These are phyloP conservation scores for Troilus luridus DNA, from an alignment of 2,888 invertebrate species.

Conservation along the genomic window DNA sequence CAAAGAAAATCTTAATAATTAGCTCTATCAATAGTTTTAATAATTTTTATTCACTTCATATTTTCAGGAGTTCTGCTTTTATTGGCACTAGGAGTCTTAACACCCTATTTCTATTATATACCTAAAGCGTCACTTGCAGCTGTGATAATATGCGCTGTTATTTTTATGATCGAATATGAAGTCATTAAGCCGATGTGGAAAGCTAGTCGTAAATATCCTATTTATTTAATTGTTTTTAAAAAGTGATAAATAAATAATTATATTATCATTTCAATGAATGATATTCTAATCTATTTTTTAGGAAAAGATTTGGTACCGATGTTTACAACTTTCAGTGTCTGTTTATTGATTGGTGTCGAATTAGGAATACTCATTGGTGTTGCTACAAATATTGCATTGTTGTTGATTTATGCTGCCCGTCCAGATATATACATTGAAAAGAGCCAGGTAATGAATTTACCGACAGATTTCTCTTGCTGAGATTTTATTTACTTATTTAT, in stretches of 20 bases:
- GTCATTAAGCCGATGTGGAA: slow-evolving; percentile 88
- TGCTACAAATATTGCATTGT: slow-evolving; percentile 81
- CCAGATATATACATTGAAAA: slow-evolving; percentile 83
- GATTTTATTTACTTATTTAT: background rate
- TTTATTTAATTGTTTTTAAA: background rate
- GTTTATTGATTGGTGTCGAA: slow-evolving; percentile 87
- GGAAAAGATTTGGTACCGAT: slow-evolving; percentile 82
- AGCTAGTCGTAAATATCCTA: slow-evolving; percentile 76
- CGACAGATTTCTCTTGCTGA: background rate
- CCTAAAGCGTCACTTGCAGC: slow-evolving; percentile 92
- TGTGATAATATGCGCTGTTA: slow-evolving; percentile 94
- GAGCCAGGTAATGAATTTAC: slow-evolving; percentile 73
- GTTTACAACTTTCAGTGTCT: slow-evolving; percentile 85
- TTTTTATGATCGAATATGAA: slow-evolving; percentile 95
- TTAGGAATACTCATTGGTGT: slow-evolving; percentile 89
- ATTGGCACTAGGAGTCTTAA: slow-evolving; percentile 86
- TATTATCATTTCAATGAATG: background rate
- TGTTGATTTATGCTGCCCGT: slow-evolving; percentile 86
- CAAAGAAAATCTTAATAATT: background rate
- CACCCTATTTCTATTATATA: slow-evolving; percentile 91
- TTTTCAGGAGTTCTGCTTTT: slow-evolving; percentile 81
- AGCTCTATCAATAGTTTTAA: background rate
- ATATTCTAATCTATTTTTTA: slow-evolving; percentile 64
- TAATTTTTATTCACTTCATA: background rate
- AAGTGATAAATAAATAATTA: background rate